Evolutionary conservation across 2,888 invertebrate genomes (phyloP).

Genomic region (Diploptera punctata): DNA sequence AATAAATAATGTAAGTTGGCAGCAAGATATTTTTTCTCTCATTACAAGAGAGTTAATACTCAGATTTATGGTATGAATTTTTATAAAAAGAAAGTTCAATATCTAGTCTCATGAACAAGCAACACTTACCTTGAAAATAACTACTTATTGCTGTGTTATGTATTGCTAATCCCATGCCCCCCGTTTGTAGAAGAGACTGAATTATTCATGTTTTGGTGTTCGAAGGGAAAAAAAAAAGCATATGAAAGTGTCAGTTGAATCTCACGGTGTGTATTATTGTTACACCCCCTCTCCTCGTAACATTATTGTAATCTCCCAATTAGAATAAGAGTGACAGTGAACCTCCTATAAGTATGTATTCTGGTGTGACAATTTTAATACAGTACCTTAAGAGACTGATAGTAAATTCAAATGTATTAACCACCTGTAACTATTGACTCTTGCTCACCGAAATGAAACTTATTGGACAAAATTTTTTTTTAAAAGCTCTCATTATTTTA

Average conservation of each 20-base stretch:
- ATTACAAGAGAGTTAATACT: constrained; percentile 32
- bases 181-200: constrained; percentile 16
- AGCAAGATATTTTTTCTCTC: constrained; percentile 30
- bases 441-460: too few relatives aligned
- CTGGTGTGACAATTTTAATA: constrained; percentile 27
- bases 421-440: constrained; percentile 32
- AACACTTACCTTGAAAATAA: constrained; percentile 12
- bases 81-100: constrained; percentile 31
- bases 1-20: constrained; percentile 15
- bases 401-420: constrained; percentile 22
- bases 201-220: constrained; percentile 17
- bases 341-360: constrained; percentile 25
- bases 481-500: too few relatives aligned
- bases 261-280: constrained; percentile 26
- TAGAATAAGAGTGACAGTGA: constrained; percentile 11
- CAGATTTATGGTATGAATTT: constrained; percentile 29
- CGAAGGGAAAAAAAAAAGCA: constrained; percentile 10
- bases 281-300: background rate
- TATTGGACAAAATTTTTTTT: too few relatives aligned
- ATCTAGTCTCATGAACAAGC: constrained; percentile 33
- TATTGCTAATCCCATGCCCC: background rate
- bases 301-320: constrained; percentile 17
- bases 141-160: constrained; percentile 14
- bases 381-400: constrained; percentile 31
- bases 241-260: constrained; percentile 8